These are phyloP conservation scores for Chrysogorgia sp. DNA, from an alignment of 92 coral and sea anemone genomes.

Conservation along the genomic window DNA sequence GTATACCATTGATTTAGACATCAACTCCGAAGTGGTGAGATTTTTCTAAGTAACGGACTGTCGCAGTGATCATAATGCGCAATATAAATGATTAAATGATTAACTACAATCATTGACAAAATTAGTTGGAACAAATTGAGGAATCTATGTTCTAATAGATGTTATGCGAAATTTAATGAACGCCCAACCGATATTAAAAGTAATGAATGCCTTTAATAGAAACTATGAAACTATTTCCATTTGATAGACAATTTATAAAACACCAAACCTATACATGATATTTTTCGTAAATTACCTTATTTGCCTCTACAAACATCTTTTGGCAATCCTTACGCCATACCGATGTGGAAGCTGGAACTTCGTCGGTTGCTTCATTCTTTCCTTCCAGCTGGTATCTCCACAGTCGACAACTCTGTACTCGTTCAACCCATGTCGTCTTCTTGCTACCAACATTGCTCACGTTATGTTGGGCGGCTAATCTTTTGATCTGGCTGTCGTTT, in stretches of 20 bases:
- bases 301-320: conserved; percentile 16
- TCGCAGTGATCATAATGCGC: too few relatives aligned
- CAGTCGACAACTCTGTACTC: conserved; percentile 30
- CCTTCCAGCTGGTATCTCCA: conserved; percentile 35
- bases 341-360: conserved; percentile 10
- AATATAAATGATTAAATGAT: too few relatives aligned
- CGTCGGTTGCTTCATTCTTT: not conserved
- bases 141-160: too few relatives aligned
- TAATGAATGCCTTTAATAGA: too few relatives aligned
- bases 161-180: too few relatives aligned
- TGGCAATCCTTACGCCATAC: conserved; percentile 40
- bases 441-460: conserved; percentile 32
- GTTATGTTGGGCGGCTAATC: conserved; percentile 34
- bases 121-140: too few relatives aligned
- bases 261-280: not conserved
- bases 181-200: too few relatives aligned
- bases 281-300: not conserved
- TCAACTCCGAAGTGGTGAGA: too few relatives aligned
- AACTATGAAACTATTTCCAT: too few relatives aligned
- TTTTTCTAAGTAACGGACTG: too few relatives aligned
- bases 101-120: too few relatives aligned
- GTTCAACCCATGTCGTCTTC: conserved; percentile 37
- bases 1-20: too few relatives aligned
- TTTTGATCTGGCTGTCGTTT: conserved; percentile 39
- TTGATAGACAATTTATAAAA: not conserved